Conservation (phyloP, 1,140 invertebrate species). For the Campodea augens region DNA sequence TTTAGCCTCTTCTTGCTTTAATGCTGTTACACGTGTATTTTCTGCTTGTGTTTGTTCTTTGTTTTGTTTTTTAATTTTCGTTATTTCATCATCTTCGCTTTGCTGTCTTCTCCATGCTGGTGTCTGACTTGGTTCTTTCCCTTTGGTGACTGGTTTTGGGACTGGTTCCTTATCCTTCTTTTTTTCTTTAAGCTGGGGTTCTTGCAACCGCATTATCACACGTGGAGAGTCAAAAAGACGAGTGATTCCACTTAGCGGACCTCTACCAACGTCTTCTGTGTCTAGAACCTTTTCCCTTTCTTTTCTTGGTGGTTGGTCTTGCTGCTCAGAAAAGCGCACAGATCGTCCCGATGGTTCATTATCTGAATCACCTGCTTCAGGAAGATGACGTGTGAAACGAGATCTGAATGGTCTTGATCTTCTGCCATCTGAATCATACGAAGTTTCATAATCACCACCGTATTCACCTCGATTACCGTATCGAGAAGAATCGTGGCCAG, state of each 20-base stretch:
- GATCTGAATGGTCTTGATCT: constrained; percentile 47
- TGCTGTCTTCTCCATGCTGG: constrained; percentile 34
- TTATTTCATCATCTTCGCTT: constrained; percentile 76
- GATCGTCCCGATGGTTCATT: constrained; percentile 33
- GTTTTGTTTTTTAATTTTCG: constrained; percentile 71
- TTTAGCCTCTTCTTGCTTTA: constrained; percentile 31
- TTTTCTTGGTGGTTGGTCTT: constrained; percentile 25
- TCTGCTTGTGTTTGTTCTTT: constrained; percentile 37
- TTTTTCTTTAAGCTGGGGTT: constrained; percentile 50
- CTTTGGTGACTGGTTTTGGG: constrained; percentile 3
- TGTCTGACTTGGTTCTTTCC: constrained; percentile 10
- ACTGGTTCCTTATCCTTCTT: constrained; percentile 42
- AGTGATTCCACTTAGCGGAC: constrained; percentile 74
- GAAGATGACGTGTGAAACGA: constrained; percentile 38
- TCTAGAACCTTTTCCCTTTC: constrained; percentile 63
- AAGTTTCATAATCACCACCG: constrained; percentile 37
- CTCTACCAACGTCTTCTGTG: constrained; percentile 70
- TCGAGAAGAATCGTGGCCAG: constrained; percentile 20
- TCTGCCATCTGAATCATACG: constrained; percentile 32
- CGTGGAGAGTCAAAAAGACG: constrained; percentile 70
- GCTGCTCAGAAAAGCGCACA: constrained; percentile 35
- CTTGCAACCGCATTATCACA: constrained; percentile 70
- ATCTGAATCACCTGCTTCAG: constrained; percentile 45
- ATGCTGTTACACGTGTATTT: constrained; percentile 29
- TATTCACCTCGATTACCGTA: constrained; percentile 30